Evolutionary conservation across 2,797 vertebrate species (phyloP).

Genomic region (Calcarius lapponicus): DNA sequence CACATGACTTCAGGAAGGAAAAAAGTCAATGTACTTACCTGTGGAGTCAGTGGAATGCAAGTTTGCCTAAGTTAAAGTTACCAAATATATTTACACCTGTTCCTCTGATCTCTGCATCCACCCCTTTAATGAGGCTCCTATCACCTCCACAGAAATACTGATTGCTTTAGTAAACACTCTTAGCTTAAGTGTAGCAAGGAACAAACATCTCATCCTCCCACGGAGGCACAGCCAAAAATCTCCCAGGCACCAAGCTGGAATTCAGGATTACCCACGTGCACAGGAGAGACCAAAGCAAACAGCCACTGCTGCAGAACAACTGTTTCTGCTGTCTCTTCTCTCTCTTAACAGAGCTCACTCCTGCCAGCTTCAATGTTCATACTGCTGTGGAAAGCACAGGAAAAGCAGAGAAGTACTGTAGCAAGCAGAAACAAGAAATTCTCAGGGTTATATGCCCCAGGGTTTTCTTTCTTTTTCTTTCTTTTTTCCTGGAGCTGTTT

Average conservation of each 20-base stretch:
- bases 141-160: neutral
- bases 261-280: neutral
- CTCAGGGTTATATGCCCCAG: neutral
- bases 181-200: neutral
- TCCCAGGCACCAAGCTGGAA: neutral
- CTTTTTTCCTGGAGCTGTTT: neutral
- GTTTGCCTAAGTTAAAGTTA: neutral
- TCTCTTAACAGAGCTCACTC: neutral
- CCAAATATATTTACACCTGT: neutral
- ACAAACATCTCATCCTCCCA: neutral
- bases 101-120: neutral
- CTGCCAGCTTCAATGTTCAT: neutral
- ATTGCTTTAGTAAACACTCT: slow-evolving; percentile 13
- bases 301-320: neutral
- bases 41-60: neutral
- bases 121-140: neutral
- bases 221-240: neutral
- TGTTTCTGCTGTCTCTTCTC: neutral
- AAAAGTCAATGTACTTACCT: neutral
- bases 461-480: neutral
- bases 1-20: neutral
- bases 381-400: neutral
- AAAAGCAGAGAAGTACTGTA: neutral
- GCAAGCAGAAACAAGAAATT: neutral
- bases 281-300: neutral